Conservation (phyloP, 2,888 invertebrate genomes). For the Zaprionus obscuricornis region DNA sequence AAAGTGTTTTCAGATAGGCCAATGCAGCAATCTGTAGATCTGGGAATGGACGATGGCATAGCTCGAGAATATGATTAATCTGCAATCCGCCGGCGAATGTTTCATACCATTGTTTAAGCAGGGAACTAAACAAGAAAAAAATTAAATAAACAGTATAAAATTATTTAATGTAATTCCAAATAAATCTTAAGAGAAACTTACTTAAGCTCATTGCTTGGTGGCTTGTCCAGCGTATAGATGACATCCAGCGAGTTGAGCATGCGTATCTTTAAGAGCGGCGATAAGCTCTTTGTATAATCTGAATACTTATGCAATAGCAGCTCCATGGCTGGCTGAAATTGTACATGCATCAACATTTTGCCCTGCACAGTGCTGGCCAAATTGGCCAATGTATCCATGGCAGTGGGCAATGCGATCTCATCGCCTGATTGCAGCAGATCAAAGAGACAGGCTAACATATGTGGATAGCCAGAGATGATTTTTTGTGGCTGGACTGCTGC, state of each 20-base stretch:
- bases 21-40: conserved; percentile 90
- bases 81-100: conserved; percentile 84
- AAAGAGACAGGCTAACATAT: conserved; percentile 87
- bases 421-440: conserved; percentile 86
- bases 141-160: neutral
- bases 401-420: conserved; percentile 86
- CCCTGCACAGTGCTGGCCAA: conserved; percentile 89
- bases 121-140: conserved; percentile 72
- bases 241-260: conserved; percentile 87
- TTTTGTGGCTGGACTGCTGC: conserved; percentile 90
- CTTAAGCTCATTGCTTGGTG: conserved; percentile 77
- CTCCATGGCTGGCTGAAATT: conserved; percentile 84
- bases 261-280: conserved; percentile 88
- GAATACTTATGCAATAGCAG: conserved; percentile 86
- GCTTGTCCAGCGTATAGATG: conserved; percentile 83
- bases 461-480: conserved; percentile 88
- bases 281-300: conserved; percentile 85
- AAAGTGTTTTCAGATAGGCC: conserved; percentile 87
- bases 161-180: too few relatives aligned
- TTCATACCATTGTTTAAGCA: conserved; percentile 87
- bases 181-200: conserved; percentile 45
- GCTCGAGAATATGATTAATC: conserved; percentile 84
- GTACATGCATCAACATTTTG: conserved; percentile 87
- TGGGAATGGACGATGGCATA: conserved; percentile 91
- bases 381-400: conserved; percentile 90